These are phyloP conservation scores for Helobdella robusta DNA, from an alignment of 2,888 invertebrate genomes.

Conservation along the genomic window DNA sequence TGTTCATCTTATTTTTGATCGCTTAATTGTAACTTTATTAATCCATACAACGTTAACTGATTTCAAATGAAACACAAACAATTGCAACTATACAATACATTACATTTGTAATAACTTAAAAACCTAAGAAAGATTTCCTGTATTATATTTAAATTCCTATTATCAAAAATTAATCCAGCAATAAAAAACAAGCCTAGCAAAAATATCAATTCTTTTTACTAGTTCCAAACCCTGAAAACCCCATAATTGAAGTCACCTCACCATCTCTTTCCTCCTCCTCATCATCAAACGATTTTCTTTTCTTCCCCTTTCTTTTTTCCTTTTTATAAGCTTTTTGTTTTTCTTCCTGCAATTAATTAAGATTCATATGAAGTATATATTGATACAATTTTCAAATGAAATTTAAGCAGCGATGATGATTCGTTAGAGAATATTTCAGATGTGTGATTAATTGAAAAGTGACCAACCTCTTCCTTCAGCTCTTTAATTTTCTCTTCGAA, in stretches of 20 bases:
- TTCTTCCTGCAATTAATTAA: slow-evolving; percentile 60
- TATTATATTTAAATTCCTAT: no score
- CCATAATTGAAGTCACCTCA: slow-evolving; percentile 48
- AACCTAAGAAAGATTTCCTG: no score
- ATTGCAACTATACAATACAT: no score
- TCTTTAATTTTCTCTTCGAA: slow-evolving; percentile 80
- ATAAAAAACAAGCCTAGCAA: no score
- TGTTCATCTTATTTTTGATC: no score
- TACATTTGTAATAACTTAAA: no score
- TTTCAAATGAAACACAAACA: no score
- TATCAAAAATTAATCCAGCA: no score
- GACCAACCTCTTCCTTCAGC: slow-evolving; percentile 72
- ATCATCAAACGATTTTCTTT: slow-evolving; percentile 51
- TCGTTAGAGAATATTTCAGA: no score
- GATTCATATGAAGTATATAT: background rate
- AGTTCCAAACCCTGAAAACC: slow-evolving; percentile 46
- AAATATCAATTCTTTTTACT: slow-evolving; percentile 30
- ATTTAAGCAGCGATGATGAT: background rate
- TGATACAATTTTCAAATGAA: background rate
- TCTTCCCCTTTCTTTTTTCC: slow-evolving; percentile 73
- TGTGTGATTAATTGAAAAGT: background rate
- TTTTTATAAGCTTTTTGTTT: slow-evolving; percentile 76
- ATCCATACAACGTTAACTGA: no score
- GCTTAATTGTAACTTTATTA: no score
- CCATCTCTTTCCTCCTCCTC: slow-evolving; percentile 33